Evolutionary conservation across 2,888 invertebrate genomes (phyloP).

Genomic region (Lepidocyrtinus sp.): DNA sequence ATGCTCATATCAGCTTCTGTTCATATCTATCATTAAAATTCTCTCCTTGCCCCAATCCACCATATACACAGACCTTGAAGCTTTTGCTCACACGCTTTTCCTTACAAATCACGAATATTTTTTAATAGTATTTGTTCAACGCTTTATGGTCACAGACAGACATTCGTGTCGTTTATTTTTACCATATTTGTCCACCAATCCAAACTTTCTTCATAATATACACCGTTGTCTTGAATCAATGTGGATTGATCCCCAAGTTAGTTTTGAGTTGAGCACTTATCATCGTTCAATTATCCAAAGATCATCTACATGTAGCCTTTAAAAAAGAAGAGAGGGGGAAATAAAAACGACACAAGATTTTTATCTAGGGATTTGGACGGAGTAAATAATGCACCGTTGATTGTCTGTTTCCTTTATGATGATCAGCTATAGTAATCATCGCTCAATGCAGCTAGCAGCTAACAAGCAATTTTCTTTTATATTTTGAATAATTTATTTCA

Average conservation of each 20-base stretch:
- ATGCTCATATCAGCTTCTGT: background rate
- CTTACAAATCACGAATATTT: no score
- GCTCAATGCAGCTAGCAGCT: background rate
- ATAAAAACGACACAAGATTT: background rate
- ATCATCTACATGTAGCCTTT: background rate
- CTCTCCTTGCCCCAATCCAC: background rate
- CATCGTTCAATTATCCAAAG: background rate
- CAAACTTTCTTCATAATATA: background rate
- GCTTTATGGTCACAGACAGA: background rate
- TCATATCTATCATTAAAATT: background rate
- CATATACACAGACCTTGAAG: no score
- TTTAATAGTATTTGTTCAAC: no score
- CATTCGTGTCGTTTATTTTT: background rate
- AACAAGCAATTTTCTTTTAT: background rate
- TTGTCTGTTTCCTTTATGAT: constrained; percentile 27
- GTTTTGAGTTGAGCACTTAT: background rate
- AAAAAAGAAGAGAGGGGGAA: background rate
- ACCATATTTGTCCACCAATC: constrained; percentile 36
- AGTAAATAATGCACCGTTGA: constrained; percentile 4
- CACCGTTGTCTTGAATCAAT: no score
- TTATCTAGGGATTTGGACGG: background rate
- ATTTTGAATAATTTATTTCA: background rate
- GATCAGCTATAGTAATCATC: background rate
- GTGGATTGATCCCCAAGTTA: no score
- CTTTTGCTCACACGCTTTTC: no score